Conservation (phyloP, 2,113 vertebrate genomes). For the Daubentonia madagascariensis region DNA sequence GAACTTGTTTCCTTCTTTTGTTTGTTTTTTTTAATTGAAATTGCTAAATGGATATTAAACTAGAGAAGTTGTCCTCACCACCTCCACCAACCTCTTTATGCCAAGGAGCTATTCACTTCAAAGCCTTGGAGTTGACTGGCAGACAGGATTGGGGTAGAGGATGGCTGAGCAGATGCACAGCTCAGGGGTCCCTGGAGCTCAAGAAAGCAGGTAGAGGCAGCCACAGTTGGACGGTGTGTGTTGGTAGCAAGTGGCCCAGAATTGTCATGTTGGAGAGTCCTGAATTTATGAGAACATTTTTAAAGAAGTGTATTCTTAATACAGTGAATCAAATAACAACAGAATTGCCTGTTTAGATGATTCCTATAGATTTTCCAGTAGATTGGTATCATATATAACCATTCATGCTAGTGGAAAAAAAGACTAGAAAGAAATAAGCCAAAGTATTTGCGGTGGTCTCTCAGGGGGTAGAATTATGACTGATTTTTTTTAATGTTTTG, state of each 20-base stretch:
- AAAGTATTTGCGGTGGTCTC: neutral
- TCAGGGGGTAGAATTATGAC: neutral
- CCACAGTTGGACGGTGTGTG: neutral
- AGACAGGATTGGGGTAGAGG: too few relatives aligned
- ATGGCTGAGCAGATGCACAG: neutral
- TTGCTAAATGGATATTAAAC: constrained; percentile 44
- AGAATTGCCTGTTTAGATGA: neutral
- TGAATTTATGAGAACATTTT: neutral
- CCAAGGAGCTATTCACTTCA: neutral
- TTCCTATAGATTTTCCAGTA: neutral
- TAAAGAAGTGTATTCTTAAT: neutral
- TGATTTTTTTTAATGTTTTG: neutral
- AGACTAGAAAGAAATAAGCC: neutral
- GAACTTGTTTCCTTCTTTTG: constrained; percentile 61
- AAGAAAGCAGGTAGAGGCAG: neutral
- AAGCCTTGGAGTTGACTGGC: neutral
- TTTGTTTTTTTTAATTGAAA: constrained; percentile 48
- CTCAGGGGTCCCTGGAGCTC: neutral
- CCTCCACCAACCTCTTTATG: neutral
- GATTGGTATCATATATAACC: neutral
- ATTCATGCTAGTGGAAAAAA: neutral
- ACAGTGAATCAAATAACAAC: neutral
- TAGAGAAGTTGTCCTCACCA: neutral
- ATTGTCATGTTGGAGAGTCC: neutral
- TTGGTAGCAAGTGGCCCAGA: neutral